Conservation (phyloP, 2,113 vertebrate species). For the Pelobates fuscus region DNA sequence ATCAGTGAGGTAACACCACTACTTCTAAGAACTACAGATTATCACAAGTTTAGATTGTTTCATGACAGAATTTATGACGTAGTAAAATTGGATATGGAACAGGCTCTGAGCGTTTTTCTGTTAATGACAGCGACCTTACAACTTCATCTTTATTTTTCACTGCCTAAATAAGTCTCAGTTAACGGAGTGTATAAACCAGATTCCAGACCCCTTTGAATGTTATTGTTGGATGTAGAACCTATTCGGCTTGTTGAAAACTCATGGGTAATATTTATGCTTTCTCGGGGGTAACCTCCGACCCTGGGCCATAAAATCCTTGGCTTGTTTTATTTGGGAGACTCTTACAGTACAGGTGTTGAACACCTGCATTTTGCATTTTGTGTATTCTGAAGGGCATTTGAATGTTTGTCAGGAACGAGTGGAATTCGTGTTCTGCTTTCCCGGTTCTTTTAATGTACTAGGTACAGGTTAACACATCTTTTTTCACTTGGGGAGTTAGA, state of each 20-base stretch:
- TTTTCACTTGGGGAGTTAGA: background rate
- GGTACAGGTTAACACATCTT: background rate
- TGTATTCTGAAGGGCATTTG: background rate
- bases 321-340: constrained; percentile 25
- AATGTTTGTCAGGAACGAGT: background rate
- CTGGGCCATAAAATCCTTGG: constrained; percentile 26
- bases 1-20: constrained; percentile 13
- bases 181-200: constrained; percentile 36
- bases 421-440: background rate
- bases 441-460: background rate
- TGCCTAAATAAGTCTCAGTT: constrained; percentile 30
- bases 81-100: constrained; percentile 31
- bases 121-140: constrained; percentile 25
- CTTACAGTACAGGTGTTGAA: constrained; percentile 37
- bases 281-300: constrained; percentile 19
- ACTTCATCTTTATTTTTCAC: constrained; percentile 30
- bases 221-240: constrained; percentile 42
- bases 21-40: constrained; percentile 14
- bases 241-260: constrained; percentile 35
- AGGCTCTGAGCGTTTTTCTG: constrained; percentile 19
- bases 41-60: constrained; percentile 40
- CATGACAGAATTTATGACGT: constrained; percentile 36
- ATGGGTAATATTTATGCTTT: constrained; percentile 41
- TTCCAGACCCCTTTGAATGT: constrained; percentile 40
- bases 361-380: constrained; percentile 30